phyloP scores from a whole-genome alignment of 2,888 invertebrate genomes.

The Ypsolopha scabrella region DNA sequence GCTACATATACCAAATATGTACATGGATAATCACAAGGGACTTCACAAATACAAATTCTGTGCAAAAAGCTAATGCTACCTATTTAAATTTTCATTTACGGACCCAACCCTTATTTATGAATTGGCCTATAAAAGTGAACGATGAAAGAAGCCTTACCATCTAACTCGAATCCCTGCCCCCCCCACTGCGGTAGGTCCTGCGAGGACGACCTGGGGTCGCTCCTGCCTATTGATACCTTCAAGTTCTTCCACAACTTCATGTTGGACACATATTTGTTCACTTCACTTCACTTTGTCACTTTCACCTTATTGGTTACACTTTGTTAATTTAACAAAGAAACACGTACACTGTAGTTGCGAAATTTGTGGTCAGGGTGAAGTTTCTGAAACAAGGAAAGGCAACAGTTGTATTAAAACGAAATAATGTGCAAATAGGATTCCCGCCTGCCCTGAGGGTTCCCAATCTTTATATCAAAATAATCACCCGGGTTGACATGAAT shows the following conservation, averaged over 20 bases:
- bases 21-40: too few relatives aligned
- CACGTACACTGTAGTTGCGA: too few relatives aligned
- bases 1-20: too few relatives aligned
- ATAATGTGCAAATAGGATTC: too few relatives aligned
- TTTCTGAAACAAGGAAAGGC: background rate
- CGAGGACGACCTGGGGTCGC: conserved; percentile 45
- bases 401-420: background rate
- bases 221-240: conserved; percentile 60
- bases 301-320: background rate
- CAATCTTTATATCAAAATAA: too few relatives aligned
- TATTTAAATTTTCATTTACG: too few relatives aligned
- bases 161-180: conserved; percentile 55
- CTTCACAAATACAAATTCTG: too few relatives aligned
- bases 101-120: background rate
- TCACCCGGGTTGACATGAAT: too few relatives aligned
- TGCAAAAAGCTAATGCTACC: too few relatives aligned
- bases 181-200: conserved; percentile 58
- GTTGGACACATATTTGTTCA: conserved; percentile 47
- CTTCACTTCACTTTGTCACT: background rate
- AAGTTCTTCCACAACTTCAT: conserved; percentile 68
- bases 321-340: background rate
- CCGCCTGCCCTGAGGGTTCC: too few relatives aligned
- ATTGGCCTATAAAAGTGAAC: background rate
- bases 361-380: background rate
- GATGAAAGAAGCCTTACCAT: conserved; percentile 30